Evolutionary conservation across 2,797 vertebrate genomes (phyloP).

Genomic region (Streptopelia turtur): DNA sequence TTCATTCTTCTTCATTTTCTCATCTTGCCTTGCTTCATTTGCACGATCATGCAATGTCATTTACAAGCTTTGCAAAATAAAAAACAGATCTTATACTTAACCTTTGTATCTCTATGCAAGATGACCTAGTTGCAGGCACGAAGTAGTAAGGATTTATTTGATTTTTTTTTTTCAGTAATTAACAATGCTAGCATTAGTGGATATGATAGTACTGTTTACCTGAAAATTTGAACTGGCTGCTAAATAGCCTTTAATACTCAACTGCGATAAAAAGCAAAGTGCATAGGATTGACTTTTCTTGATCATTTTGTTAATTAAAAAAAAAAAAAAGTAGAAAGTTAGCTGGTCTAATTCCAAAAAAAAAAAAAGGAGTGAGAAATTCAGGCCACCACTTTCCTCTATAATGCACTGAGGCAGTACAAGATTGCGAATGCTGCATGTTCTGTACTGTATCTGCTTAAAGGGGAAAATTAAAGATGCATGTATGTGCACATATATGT

Average conservation of each 20-base stretch:
- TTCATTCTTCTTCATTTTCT: conserved; percentile 81
- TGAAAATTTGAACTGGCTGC: not conserved
- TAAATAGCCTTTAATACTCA: not conserved
- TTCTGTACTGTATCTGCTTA: not conserved
- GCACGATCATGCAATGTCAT: conserved; percentile 75
- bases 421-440: not conserved
- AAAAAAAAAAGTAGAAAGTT: not conserved
- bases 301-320: not conserved
- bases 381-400: conserved; percentile 12
- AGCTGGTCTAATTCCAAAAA: not conserved
- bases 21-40: conserved; percentile 78
- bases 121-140: conserved; percentile 76
- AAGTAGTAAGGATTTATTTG: not conserved
- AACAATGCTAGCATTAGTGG: not conserved
- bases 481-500: not conserved
- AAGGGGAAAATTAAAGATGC: not conserved
- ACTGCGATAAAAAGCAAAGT: not conserved
- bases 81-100: conserved; percentile 61
- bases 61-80: conserved; percentile 75
- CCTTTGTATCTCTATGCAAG: conserved; percentile 60
- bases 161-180: not conserved
- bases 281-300: not conserved
- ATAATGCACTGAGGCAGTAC: not conserved
- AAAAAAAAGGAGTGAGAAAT: not conserved
- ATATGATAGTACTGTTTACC: not conserved